Evolutionary conservation across 2,888 invertebrate species (phyloP), one percentile per base, ranked within the genome.

Genomic region (Rotaria magnacalcarata): DNA sequence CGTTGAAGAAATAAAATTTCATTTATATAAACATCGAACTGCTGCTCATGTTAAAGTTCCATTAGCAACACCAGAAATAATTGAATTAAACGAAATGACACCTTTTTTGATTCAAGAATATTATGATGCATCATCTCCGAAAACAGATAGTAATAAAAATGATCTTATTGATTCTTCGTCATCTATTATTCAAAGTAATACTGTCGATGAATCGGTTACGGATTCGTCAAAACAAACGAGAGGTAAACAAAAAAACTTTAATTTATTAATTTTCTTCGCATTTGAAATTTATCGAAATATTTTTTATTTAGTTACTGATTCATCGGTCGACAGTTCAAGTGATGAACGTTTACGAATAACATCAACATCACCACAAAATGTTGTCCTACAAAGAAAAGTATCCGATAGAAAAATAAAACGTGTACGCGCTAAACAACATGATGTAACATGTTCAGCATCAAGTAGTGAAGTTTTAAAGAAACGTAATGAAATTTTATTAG

Each of bases 11-110:
- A 80, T 80, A 34, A 80, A 80, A 47, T 80, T 24, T 43, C 24
- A 47, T 47, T n/a, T n/a, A n/a, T n/a, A 80, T 24, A 47, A 80
- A 47, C 24, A 80, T 24, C 80, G 80, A n/a, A 19, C 47, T 47
- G 11, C 47, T n/a, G 14, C 47, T 24, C 24, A 80, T n/a, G 80
- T 80, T 21, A 80, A 80, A 80, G 80, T 80, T 21, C 80, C 80
- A 80, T 47, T 80, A 80, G 80, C 80, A 24, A 80, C 80, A n/a
- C 80, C 80, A 47, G 80, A 80, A 80, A 47, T 80, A 47, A 80
- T 80, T 47, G 80, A 80, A 80, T 80, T 80, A 43, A 80, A 80
- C 47, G 80, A 80, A 47, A n/a, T 34, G 34, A 41, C 67, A 67
- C 67, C 67, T 7, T 67, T 11, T 67, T 67, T 34, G 3, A 27